phyloP scores from a whole-genome alignment of 2,888 invertebrate species.

The Apamea monoglypha region DNA sequence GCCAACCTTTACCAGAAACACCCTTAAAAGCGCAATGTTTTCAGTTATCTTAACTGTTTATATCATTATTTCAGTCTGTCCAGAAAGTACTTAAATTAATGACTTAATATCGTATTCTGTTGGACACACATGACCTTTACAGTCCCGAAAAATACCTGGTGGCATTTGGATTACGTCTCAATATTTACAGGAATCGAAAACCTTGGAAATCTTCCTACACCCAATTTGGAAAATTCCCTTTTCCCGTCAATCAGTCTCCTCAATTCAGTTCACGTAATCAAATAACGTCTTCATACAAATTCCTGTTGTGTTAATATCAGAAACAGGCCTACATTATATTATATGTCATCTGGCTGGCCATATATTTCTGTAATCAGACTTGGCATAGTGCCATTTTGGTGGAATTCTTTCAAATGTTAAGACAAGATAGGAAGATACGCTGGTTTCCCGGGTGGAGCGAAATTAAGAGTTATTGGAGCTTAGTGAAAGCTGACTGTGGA shows the following conservation, averaged over 20 bases:
- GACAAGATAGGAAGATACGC: slow-evolving; percentile 46
- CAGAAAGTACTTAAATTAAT: background rate
- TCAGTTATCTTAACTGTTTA: background rate
- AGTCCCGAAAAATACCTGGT: background rate
- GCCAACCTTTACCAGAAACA: background rate
- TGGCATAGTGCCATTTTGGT: slow-evolving; percentile 62
- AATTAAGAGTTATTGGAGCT: slow-evolving; percentile 51
- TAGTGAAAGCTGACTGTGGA: slow-evolving; percentile 14
- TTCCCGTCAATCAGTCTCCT: slow-evolving; percentile 23
- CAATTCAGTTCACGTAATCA: slow-evolving; percentile 60
- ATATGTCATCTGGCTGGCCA: slow-evolving; percentile 42
- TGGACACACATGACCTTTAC: background rate
- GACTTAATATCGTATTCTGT: background rate
- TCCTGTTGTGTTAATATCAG: slow-evolving; percentile 56
- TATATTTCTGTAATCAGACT: slow-evolving; percentile 63
- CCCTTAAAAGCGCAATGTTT: background rate
- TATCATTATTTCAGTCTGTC: background rate
- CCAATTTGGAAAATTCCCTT: slow-evolving; percentile 13
- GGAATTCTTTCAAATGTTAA: slow-evolving; percentile 58
- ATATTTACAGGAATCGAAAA: background rate
- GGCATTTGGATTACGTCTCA: background rate
- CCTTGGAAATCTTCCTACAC: background rate
- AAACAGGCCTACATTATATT: slow-evolving; percentile 38
- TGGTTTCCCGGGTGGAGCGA: slow-evolving; percentile 35
- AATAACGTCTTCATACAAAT: slow-evolving; percentile 53